Conservation (phyloP, 2,113 vertebrate genomes). For the Eupsittula cactorum region DNA sequence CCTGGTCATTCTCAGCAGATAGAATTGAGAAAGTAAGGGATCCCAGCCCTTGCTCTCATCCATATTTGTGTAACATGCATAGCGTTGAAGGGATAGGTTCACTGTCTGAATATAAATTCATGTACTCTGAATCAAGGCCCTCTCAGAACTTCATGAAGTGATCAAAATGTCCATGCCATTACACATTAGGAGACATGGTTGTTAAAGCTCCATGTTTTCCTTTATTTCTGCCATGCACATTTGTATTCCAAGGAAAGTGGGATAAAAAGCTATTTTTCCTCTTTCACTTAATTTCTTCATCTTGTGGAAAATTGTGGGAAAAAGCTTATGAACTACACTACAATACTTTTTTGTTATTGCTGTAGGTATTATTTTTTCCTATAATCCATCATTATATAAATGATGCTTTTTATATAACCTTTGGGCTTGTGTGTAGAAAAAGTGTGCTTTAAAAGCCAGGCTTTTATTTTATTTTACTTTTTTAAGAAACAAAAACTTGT, state of each 20-base stretch:
- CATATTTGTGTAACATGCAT: not conserved
- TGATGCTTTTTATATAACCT: not conserved
- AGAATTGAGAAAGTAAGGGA: not conserved
- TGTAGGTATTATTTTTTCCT: not conserved
- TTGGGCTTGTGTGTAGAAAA: not conserved
- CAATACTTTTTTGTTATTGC: not conserved
- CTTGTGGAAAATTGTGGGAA: not conserved
- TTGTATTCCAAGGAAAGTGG: not conserved
- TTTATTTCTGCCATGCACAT: not conserved
- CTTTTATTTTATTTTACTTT: not conserved
- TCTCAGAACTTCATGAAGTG: not conserved
- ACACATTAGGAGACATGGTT: not conserved
- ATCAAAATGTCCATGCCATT: not conserved
- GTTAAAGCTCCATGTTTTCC: not conserved
- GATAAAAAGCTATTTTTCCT: fast-evolving
- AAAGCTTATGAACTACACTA: not conserved
- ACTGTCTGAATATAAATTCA: not conserved
- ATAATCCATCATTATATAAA: not conserved
- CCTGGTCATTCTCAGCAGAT: not conserved
- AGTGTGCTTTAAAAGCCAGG: not conserved
- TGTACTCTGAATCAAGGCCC: not conserved
- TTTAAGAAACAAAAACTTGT: not conserved
- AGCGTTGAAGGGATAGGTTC: not conserved
- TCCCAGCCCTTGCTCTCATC: not conserved
- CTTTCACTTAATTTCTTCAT: not conserved